Base-by-base conservation (phyloP, 2,113 vertebrate species). In the Rattus rattus region DNA sequence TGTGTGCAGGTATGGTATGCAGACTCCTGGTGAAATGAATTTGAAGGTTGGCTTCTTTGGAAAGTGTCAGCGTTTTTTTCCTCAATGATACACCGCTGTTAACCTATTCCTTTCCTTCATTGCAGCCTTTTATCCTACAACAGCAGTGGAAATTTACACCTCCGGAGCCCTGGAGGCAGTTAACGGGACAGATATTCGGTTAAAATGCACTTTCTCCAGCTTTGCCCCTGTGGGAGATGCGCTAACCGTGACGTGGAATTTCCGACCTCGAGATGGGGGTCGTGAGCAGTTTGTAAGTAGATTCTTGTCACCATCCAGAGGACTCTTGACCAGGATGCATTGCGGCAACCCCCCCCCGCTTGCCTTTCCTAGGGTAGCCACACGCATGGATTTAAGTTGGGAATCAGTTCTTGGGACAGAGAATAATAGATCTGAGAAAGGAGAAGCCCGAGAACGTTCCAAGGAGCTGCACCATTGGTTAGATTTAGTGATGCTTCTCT, bases 131-230 rank as follows among this genome's bases (percentile, higher is more conserved):
- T 98, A 98, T 97, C 98, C 94, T 28, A 98, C 73, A 19, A 96
- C 94, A 0, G 99, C 99, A 0, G 98, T 99, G 90, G 99, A 98
- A 2, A 98, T 99, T 79, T 98, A 99, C 96, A 99, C 99, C 0
- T 96, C 99, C 0, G 98, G 96, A 9, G 98, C 98, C 2, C 88
- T 99, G 95, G 98, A 99, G 84, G 99, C 99, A 0, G 98, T 99
- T 83, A 99, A 99, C 0, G 99, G 99, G 86, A 99, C 99, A 0
- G 99, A 99, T 11, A 94, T 98, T 65, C 98, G 99, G 24, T 97
- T 99, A 39, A 99, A 99, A 97, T 99, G 99, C 98, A 99, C 99
- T 33, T 99, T 99, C 61, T 97, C 99, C 80, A 99, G 98, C 96
- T 99, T 97, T 22, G 70, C 96, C 36, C 97, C 99, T 0, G 97